A percentile compares a stretch with the other conserved stretches of the same genome.
phyloP scores from a whole-genome alignment of 2,888 invertebrate genomes.

The Ernsta delagoae region DNA sequence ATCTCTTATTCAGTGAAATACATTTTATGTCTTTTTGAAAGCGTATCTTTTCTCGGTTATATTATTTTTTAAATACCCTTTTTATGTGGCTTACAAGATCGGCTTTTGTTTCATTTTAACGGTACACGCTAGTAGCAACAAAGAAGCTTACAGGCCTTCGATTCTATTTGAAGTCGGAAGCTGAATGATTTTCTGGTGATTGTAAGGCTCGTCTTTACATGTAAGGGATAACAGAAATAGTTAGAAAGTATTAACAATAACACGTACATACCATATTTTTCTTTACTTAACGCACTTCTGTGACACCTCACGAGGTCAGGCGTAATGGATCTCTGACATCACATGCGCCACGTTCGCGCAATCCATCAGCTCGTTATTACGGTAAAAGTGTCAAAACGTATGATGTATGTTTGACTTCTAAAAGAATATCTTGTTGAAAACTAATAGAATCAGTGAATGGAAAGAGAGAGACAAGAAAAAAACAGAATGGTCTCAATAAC shows the following conservation, averaged over 20 bases:
- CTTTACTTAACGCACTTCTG: not conserved
- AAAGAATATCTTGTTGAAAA: constrained; percentile 6
- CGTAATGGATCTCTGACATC: constrained; percentile 12
- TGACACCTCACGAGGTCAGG: constrained; percentile 8
- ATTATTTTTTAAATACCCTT: constrained; percentile 5
- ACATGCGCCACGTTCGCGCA: not conserved
- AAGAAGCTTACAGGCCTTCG: not conserved
- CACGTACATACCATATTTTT: not conserved
- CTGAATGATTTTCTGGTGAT: not conserved
- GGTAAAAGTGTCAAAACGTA: constrained; percentile 3
- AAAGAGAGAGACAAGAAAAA: not conserved
- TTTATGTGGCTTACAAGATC: not conserved
- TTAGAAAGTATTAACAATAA: not conserved
- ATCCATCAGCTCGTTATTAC: constrained; percentile 16
- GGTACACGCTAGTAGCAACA: not conserved
- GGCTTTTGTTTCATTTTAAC: not conserved
- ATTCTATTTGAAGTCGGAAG: not conserved
- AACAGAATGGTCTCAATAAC: no score
- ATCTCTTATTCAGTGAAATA: constrained; percentile 22
- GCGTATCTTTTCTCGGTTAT: not conserved
- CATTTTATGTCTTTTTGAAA: constrained; percentile 7
- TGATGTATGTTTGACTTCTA: constrained; percentile 6
- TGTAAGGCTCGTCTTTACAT: not conserved
- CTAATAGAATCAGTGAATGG: not conserved
- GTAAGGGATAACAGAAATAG: not conserved